These are phyloP conservation scores for Plecturocebus donacophilus DNA, from an alignment of 2,113 vertebrate genomes.

Conservation along the genomic window DNA sequence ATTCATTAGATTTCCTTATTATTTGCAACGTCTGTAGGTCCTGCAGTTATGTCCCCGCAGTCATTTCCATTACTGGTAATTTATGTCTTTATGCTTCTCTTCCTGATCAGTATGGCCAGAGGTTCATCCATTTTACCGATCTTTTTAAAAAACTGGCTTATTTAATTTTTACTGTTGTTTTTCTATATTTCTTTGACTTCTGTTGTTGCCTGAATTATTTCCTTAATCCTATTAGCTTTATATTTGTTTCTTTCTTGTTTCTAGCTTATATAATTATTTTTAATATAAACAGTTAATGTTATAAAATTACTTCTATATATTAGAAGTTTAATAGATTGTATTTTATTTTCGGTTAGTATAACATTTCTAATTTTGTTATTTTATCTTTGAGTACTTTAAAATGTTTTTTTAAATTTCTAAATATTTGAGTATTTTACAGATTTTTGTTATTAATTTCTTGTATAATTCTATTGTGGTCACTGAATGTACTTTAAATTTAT, in stretches of 20 bases:
- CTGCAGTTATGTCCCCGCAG: background rate
- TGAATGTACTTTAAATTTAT: background rate
- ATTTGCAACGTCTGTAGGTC: background rate
- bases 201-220: background rate
- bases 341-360: background rate
- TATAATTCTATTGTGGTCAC: background rate
- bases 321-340: background rate
- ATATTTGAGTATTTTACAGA: background rate
- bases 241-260: background rate
- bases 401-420: background rate
- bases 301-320: background rate
- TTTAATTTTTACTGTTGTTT: background rate
- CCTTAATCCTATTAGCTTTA: background rate
- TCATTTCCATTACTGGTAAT: background rate
- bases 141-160: background rate
- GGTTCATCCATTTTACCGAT: background rate
- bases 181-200: background rate
- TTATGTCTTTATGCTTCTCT: background rate
- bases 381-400: background rate
- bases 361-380: background rate
- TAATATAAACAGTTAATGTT: background rate
- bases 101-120: background rate
- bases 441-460: background rate
- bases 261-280: background rate
- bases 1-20: background rate